Base-by-base conservation (phyloP, 1,140 invertebrate genomes). In the Ylistrum balloti region DNA sequence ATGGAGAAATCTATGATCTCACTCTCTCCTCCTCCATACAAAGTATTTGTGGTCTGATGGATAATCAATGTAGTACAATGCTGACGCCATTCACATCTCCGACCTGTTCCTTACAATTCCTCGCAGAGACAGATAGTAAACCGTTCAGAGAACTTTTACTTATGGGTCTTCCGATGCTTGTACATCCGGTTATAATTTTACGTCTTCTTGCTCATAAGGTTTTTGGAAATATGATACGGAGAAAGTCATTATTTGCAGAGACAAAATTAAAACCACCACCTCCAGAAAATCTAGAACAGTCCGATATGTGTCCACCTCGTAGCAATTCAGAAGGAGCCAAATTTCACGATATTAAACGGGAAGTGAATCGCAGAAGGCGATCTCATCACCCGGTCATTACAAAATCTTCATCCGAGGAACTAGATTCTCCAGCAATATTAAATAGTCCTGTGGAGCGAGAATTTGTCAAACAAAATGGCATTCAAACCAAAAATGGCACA, bases 131-230 rank as follows among this genome's bases (percentile, higher is more conserved):
- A 10, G 90, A 94, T 86, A 91, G 92, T 0, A 94, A 93, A 88
- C 92, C 95, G 0, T 94, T 96, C 86, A 86, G 94, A n/a, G 96
- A 96, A 88, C 95, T 95, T 88, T 90, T 96, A 0, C 92, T 96
- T 32, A 93, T 94, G 85, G 94, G 94, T n/a, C 89, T 97, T 85
- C 97, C 97, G 0, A 95, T 97, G 89, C 94, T 97, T 22, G 95
- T 97, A 35, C 97, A 97, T 93, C 97, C 97, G 0, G 95, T 97
- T 9, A 97, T 97, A 22, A 95, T 97, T 15, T 94, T 97, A 20
- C 95, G 97, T 15, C 95, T 97, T 7, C 95, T 97, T 33, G 96
- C 97, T 86, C 97, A 97, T 94, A 96, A 97, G 86, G 95, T 97
- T 32, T 97, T 97, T 92, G 95, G 96, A 17, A 95, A 95, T 87